Evolutionary conservation across 2,113 vertebrate genomes (phyloP).

Genomic region (Takifugu bimaculatus): DNA sequence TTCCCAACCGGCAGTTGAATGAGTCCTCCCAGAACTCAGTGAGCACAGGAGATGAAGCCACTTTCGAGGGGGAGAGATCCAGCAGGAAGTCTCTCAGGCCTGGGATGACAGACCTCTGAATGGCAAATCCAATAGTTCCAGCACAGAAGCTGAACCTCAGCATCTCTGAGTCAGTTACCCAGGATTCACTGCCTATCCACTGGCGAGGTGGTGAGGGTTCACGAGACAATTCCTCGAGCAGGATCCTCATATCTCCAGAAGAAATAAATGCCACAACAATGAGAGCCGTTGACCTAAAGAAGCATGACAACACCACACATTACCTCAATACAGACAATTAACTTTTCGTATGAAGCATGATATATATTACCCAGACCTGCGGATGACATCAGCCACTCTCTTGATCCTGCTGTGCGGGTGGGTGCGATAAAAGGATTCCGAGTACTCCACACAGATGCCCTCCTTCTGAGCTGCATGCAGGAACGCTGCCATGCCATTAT

Average conservation of each 20-base stretch:
- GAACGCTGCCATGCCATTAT: slow-evolving; percentile 69
- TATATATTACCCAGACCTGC: slow-evolving; percentile 27
- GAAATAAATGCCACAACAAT: slow-evolving; percentile 65
- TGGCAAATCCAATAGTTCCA: slow-evolving; percentile 60
- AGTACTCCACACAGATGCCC: slow-evolving; percentile 72
- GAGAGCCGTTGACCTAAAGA: slow-evolving; percentile 52
- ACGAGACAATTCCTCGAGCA: slow-evolving; percentile 52
- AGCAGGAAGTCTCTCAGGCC: slow-evolving; percentile 64
- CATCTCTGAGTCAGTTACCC: slow-evolving; percentile 59
- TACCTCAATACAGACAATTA: background rate
- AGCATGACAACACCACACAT: background rate
- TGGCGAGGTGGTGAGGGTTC: slow-evolving; percentile 49
- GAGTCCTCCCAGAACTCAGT: slow-evolving; percentile 66
- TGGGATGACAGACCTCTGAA: slow-evolving; percentile 57
- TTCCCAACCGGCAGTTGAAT: slow-evolving; percentile 55
- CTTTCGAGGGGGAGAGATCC: slow-evolving; percentile 23
- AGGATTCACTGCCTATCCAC: slow-evolving; percentile 70
- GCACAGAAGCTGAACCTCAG: slow-evolving; percentile 42
- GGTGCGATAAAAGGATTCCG: slow-evolving; percentile 57
- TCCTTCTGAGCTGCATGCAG: slow-evolving; percentile 47
- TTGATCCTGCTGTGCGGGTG: slow-evolving; percentile 47
- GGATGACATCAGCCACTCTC: slow-evolving; percentile 63
- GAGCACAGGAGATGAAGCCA: slow-evolving; percentile 21
- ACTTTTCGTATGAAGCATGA: too few species aligned
- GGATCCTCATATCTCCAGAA: slow-evolving; percentile 51